phyloP scores from a whole-genome alignment of 1,140 invertebrate species.

The Drosophila teissieri region DNA sequence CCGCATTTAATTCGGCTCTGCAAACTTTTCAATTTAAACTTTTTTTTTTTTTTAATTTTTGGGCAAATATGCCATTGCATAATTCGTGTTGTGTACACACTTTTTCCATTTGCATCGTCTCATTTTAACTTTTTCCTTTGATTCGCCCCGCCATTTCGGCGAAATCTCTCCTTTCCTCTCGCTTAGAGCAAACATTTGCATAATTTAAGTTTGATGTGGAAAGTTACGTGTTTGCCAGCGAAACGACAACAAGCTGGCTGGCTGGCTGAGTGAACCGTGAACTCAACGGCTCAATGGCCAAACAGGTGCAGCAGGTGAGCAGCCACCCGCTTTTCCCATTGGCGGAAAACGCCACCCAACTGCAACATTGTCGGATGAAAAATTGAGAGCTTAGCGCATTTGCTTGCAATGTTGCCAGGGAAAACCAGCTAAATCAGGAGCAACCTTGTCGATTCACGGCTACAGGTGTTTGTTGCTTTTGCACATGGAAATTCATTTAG shows the following conservation, averaged over 20 bases:
- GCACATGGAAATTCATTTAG: slow-evolving; percentile 16
- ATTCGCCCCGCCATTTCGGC: slow-evolving; percentile 3
- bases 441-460: slow-evolving; percentile 18
- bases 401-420: slow-evolving; percentile 33
- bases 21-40: slow-evolving; percentile 38
- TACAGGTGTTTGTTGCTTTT: slow-evolving; percentile 60
- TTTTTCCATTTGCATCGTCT: slow-evolving; percentile 20
- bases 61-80: slow-evolving; percentile 12
- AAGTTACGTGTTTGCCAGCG: slow-evolving; percentile 34
- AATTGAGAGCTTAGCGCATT: slow-evolving; percentile 36
- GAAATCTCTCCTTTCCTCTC: slow-evolving; percentile 8
- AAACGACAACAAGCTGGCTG: slow-evolving; percentile 44
- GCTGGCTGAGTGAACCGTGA: slow-evolving; percentile 9
- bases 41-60: slow-evolving; percentile 25
- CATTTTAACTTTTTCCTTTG: slow-evolving; percentile 20
- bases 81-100: slow-evolving; percentile 21
- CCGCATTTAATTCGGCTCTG: slow-evolving; percentile 6
- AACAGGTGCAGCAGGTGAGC: slow-evolving; percentile 26
- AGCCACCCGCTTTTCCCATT: slow-evolving; percentile 1
- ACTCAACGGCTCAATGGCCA: slow-evolving; percentile 39
- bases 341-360: slow-evolving; percentile 10
- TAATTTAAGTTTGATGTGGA: slow-evolving; percentile 51
- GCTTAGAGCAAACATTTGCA: slow-evolving; percentile 44
- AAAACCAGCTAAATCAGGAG: slow-evolving; percentile 35
- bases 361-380: slow-evolving; percentile 61